Evolutionary conservation across 2,888 invertebrate species (phyloP).

Genomic region (Lasioglossum morio): DNA sequence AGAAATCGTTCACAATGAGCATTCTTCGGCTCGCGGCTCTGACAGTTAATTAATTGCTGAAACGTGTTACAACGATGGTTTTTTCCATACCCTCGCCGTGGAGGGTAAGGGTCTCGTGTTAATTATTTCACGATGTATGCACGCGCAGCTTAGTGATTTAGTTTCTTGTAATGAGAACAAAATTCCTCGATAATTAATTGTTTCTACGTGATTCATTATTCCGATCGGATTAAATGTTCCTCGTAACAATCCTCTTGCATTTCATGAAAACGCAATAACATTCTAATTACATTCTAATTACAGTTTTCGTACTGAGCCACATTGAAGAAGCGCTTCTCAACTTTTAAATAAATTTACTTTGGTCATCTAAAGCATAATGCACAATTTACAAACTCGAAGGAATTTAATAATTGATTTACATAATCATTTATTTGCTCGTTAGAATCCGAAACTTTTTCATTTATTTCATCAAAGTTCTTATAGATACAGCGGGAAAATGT

Average conservation of each 20-base stretch:
- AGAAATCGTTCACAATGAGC: slow-evolving; percentile 6
- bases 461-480: not conserved
- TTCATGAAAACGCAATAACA: not conserved
- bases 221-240: not conserved
- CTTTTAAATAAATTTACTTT: not conserved
- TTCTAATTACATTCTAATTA: not conserved
- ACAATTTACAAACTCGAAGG: not conserved
- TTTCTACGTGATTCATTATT: not conserved
- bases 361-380: not conserved
- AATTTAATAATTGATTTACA: too few relatives aligned
- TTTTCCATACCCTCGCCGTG: slow-evolving; percentile 7
- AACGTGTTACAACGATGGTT: slow-evolving; percentile 2
- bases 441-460: not conserved
- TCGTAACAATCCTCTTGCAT: too few relatives aligned
- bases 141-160: not conserved
- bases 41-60: slow-evolving; percentile 32
- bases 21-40: slow-evolving; percentile 32
- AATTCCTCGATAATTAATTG: slow-evolving; percentile 7
- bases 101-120: not conserved
- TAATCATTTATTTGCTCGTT: too few relatives aligned
- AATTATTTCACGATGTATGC: not conserved
- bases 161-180: slow-evolving; percentile 11
- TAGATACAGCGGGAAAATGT: too few relatives aligned
- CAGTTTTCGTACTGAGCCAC: not conserved
- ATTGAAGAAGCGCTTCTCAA: not conserved